Base-by-base conservation (phyloP, 2,113 vertebrate genomes). In the Sinosuthora webbiana region DNA sequence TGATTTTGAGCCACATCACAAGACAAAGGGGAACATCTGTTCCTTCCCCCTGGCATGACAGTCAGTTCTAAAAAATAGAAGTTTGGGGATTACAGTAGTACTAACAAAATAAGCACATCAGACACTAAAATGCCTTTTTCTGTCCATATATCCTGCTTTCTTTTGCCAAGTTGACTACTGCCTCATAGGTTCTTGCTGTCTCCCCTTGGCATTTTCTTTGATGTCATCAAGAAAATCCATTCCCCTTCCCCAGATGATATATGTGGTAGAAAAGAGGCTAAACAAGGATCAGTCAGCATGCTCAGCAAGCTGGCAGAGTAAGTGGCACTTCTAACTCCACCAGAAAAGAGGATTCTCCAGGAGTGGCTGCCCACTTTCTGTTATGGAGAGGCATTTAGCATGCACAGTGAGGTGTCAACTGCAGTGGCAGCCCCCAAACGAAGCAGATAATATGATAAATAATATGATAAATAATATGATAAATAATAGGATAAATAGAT, bases 21-120 rank as follows among this genome's bases (percentile, higher is more conserved):
- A 93, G 93, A 94, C 70, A 97, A 96, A 97, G 37, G 70, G 62
- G 78, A 97, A 97, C 94, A 97, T 97, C 92, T 96, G 97, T 92
- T 97, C 95, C 87, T 93, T 75, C 89, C 82, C 79, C 65, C 47
- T n/a, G 28, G 87, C 82, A 91, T 68, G 71, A 87, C 56, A 93
- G 73, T 19, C 82, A 71, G 62, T 33, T 81, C 57, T 86, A 71
- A 95, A 93, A 90, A 44, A 22, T 6, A 62, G 53, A 79, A 67
- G 37, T 49, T 37, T 73, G 86, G 80, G 79, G 92, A 73, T 84
- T 70, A 60, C 76, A 56, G 77, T 63, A 80, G 75, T 22, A 39
- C 15, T 1, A 80, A 89, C 60, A 80, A 96, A 97, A 96, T 13
- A 69, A 95, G 53, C 62, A 79, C 50, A 76, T 63, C 50, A 70